Evolutionary conservation across 2,113 vertebrate species (phyloP).

Genomic region (Archocentrus centrarchus): DNA sequence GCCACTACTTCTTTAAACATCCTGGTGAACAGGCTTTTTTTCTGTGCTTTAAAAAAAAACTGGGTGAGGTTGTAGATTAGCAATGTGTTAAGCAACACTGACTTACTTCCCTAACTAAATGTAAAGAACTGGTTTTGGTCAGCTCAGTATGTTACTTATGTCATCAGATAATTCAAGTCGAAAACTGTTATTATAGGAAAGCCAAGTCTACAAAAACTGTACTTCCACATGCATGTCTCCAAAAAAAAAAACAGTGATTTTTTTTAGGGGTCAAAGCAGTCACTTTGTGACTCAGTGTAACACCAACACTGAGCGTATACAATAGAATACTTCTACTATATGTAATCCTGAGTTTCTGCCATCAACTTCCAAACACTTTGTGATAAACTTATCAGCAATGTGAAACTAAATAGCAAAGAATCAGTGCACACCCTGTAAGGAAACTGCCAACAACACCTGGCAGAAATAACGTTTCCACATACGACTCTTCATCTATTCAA

Average conservation of each 20-base stretch:
- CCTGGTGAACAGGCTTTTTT: not conserved
- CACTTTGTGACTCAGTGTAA: not conserved
- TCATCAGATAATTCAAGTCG: no score
- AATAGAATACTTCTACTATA: not conserved
- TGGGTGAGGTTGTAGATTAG: not conserved
- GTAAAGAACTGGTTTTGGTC: not conserved
- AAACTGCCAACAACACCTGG: not conserved
- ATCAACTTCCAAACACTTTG: not conserved
- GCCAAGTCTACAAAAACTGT: no score
- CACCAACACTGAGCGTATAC: not conserved
- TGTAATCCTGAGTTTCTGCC: not conserved
- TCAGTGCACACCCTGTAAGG: not conserved
- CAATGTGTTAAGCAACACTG: not conserved
- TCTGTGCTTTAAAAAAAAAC: not conserved
- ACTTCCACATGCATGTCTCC: no score
- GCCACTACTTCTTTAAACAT: not conserved
- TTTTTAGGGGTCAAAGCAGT: not conserved
- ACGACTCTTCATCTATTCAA: not conserved
- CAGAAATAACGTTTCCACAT: not conserved
- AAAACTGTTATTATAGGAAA: no score
- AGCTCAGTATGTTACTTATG: no score
- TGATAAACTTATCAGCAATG: constrained; percentile 11
- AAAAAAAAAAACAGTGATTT: not conserved
- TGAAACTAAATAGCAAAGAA: constrained; percentile 8
- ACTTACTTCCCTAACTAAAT: not conserved